Percentiles rank a stretch among this genome's conserved stretches.
Evolutionary conservation across 2,797 vertebrate genomes (phyloP).

Genomic region (Synaphobranchus kaupii): DNA sequence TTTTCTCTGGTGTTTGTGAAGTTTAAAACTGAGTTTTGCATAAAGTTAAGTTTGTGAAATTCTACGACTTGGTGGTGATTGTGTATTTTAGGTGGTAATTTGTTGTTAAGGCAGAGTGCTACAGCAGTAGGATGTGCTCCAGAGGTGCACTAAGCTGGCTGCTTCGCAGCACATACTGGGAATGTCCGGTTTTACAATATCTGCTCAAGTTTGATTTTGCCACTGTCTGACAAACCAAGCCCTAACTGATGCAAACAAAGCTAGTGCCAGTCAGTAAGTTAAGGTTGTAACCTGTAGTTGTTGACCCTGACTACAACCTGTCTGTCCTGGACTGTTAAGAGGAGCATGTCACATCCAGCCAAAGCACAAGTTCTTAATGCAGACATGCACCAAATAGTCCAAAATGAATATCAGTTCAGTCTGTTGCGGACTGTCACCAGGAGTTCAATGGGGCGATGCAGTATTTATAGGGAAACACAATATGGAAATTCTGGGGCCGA

Average conservation of each 20-base stretch:
- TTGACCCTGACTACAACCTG: not conserved
- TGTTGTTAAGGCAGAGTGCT: not conserved
- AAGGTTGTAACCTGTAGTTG: not conserved
- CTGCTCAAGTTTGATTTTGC: not conserved
- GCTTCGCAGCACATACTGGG: not conserved
- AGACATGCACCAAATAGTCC: not conserved
- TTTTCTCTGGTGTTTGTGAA: not conserved
- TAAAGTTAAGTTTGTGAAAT: no score
- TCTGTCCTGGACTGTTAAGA: not conserved
- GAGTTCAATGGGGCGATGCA: no score
- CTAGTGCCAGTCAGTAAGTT: not conserved
- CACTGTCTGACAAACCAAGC: not conserved
- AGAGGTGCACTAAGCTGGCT: no score
- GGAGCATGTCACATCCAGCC: not conserved
- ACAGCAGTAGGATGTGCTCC: no score
- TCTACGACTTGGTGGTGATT: no score
- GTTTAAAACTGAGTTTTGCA: not conserved
- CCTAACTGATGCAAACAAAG: not conserved
- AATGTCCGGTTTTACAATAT: not conserved
- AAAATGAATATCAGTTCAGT: not conserved
- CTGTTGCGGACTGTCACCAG: not conserved
- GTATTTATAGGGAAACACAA: not conserved
- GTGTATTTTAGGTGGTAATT: not conserved
- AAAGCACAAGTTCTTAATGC: not conserved
- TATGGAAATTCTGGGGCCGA: not conserved